Conservation (phyloP, 2,888 invertebrate genomes). For the Julus scanicus region DNA sequence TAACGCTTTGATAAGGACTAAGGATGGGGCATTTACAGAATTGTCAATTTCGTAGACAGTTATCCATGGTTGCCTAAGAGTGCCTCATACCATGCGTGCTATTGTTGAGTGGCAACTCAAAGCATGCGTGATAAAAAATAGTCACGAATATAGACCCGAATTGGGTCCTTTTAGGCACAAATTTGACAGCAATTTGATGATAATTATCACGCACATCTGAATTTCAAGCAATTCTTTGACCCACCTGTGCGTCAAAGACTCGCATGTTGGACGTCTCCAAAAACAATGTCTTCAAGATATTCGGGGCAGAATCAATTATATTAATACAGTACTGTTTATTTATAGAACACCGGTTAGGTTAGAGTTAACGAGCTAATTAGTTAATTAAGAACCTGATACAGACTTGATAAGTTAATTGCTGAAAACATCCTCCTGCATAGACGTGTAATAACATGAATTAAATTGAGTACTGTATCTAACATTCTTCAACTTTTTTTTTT, state of each 20-base stretch:
- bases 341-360: too few species aligned
- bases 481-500: neutral
- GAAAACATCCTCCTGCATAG: too few species aligned
- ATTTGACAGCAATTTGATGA: constrained; percentile 13
- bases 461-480: neutral
- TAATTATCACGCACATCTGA: constrained; percentile 23
- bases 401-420: too few species aligned
- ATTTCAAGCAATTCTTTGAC: neutral
- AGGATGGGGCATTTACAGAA: neutral
- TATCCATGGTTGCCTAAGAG: neutral
- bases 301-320: too few species aligned
- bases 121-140: constrained; percentile 3
- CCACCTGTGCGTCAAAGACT: neutral
- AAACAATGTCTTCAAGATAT: too few species aligned
- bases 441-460: too few species aligned
- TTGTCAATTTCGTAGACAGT: constrained; percentile 1
- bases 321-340: too few species aligned
- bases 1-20: neutral
- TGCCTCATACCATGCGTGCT: constrained; percentile 30
- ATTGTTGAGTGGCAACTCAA: constrained; percentile 1
- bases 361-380: too few species aligned
- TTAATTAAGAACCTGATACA: too few species aligned
- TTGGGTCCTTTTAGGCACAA: neutral
- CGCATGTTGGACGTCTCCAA: too few species aligned
- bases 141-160: neutral